Base-by-base conservation (phyloP, 92 coral and sea anemone species). In the Bergia sp. region DNA sequence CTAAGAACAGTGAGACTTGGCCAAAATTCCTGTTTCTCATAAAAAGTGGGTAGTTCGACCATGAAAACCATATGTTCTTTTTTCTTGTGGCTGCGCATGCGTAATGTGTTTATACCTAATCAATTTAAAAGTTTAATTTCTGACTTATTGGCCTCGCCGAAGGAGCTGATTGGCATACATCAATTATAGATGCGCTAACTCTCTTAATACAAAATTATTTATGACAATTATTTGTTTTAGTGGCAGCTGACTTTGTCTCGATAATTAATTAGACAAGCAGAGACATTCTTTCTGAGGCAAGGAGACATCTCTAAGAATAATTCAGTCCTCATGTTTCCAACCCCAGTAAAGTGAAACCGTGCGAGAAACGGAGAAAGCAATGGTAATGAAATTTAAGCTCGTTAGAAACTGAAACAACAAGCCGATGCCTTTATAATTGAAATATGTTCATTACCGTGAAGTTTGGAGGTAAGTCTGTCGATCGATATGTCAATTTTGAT, bases 381-480 rank as follows among this genome's bases (percentile, higher is more conserved):
- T 45, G 42, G 37, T 47, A 37, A 53, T 20, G 3, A 36, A 23
- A 29, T 1, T 79, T n/a, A 4, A 7, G 40, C 39, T 5, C 42
- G n/a, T 10, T 73, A 36, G n/a, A 23, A 36, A 53, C 37, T 36
- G 74, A 69, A n/a, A n/a, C 38, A 7, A 3, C 66, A 53, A 44
- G 61, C 40, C 37, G 42, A 36, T 21, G 5, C 9, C 18, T 11
- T 47, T 21, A 8, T 21, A 44, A 0, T 41, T 36, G 40, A 23
- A 42, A 3, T 40, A 94, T 94, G 96, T 94, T 94, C 69, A 94
- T 94, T 69, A 94, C 92, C 7, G 96, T 94, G 1, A 94, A 92
- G 76, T 94, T 83, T 88, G 96, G 96, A 90, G 96, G 96, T 94
- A 86, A 76, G 89, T 37, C 23, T 37, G n/a, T 65, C 18, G 2